Percentiles rank a stretch among this genome's conserved stretches.
These are phyloP conservation scores for Amyelois transitella DNA, from an alignment of 1,140 invertebrate species.

Conservation along the genomic window DNA sequence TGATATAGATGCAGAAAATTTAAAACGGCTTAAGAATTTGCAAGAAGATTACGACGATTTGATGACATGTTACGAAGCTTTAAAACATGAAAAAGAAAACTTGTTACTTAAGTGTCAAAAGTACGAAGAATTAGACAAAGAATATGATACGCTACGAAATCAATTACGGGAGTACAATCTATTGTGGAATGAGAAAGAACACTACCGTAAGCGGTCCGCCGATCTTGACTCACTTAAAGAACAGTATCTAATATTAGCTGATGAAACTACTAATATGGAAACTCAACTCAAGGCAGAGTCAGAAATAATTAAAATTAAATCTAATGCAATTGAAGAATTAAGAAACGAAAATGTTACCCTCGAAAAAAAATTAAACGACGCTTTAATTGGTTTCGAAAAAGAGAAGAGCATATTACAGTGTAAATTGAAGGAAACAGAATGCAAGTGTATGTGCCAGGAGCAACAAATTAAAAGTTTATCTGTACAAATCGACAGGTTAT, in stretches of 20 bases:
- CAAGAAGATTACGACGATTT: constrained; percentile 58
- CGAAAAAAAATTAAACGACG: constrained; percentile 51
- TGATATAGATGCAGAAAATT: constrained; percentile 45
- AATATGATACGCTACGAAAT: constrained; percentile 38
- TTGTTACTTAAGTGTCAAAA: constrained; percentile 43
- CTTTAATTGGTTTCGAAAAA: constrained; percentile 45
- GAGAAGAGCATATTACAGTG: constrained; percentile 51
- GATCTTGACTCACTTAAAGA: constrained; percentile 57
- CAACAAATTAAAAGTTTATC: constrained; percentile 61
- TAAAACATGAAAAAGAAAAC: constrained; percentile 52
- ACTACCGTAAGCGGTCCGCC: constrained; percentile 49
- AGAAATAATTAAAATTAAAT: constrained; percentile 56
- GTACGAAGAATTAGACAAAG: constrained; percentile 48
- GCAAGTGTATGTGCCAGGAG: constrained; percentile 59
- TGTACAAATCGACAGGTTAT: constrained; percentile 44
- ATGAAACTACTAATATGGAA: constrained; percentile 56
- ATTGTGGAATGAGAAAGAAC: constrained; percentile 59
- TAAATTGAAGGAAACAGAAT: constrained; percentile 61
- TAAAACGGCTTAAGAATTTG: constrained; percentile 51
- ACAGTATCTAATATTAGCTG: constrained; percentile 46
- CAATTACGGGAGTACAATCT: constrained; percentile 51
- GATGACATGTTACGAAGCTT: constrained; percentile 49
- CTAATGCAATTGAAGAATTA: constrained; percentile 37
- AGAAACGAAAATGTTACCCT: constrained; percentile 48
- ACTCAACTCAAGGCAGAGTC: constrained; percentile 50